phyloP scores from a whole-genome alignment of 2,113 vertebrate genomes.

The Coracopsis vasa region DNA sequence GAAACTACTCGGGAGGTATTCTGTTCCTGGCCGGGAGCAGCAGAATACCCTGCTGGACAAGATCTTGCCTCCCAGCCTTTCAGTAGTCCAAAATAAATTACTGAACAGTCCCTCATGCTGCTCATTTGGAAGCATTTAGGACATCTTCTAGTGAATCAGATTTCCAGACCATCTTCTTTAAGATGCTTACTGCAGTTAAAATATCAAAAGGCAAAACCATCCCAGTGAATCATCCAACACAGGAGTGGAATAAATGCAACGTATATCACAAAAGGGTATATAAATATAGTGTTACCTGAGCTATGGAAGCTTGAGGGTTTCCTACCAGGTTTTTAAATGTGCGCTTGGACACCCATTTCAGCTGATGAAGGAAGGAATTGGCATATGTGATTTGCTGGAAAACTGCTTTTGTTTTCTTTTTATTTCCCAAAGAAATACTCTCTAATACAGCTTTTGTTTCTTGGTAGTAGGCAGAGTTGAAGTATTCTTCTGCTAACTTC shows the following conservation, averaged over 20 bases:
- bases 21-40: background rate
- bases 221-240: background rate
- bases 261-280: background rate
- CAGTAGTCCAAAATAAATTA: background rate
- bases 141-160: background rate
- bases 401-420: background rate
- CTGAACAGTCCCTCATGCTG: background rate
- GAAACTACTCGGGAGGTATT: background rate
- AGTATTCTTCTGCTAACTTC: constrained; percentile 79
- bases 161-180: background rate
- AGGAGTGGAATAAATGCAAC: background rate
- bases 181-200: background rate
- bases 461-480: constrained; percentile 62
- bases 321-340: constrained; percentile 87
- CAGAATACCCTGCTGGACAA: background rate
- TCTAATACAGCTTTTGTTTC: constrained; percentile 79
- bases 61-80: background rate
- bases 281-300: constrained; percentile 77
- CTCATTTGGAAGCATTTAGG: background rate
- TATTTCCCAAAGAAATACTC: constrained; percentile 60
- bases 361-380: constrained; percentile 87
- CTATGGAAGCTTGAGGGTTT: constrained; percentile 91
- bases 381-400: constrained; percentile 80
- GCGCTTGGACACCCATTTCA: constrained; percentile 87
- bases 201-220: background rate